Evolutionary conservation across 2,797 vertebrate genomes (phyloP).

Genomic region (Falco concolor): DNA sequence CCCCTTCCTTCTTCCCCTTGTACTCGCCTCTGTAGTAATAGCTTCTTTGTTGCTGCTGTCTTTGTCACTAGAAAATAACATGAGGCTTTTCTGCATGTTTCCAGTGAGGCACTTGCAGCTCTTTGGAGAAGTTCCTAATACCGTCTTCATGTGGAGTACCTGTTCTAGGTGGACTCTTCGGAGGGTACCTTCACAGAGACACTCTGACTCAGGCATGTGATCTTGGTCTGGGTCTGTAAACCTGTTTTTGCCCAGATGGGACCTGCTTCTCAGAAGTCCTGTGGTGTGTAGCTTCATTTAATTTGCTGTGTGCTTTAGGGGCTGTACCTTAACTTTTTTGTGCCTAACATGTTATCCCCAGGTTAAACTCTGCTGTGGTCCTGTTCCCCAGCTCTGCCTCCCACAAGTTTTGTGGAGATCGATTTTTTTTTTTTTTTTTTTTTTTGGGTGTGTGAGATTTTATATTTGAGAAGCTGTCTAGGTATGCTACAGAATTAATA

Average conservation of each 20-base stretch:
- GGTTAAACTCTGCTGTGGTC: background rate
- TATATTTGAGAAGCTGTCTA: background rate
- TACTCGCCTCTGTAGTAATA: background rate
- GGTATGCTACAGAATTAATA: background rate
- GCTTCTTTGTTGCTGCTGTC: background rate
- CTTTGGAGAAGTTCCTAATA: background rate
- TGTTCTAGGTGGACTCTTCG: background rate
- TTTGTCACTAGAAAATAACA: background rate
- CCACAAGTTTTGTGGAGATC: background rate
- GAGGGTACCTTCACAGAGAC: background rate
- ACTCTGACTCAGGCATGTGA: background rate
- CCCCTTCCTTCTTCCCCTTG: background rate
- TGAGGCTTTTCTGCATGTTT: background rate
- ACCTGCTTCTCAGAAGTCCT: background rate
- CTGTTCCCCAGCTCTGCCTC: background rate
- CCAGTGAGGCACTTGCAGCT: background rate
- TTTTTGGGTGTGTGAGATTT: background rate
- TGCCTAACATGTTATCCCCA: background rate
- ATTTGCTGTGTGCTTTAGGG: background rate
- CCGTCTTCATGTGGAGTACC: background rate
- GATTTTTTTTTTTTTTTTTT: background rate
- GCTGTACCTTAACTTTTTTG: background rate
- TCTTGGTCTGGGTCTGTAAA: background rate
- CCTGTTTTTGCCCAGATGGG: background rate
- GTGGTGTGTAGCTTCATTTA: background rate